Base-by-base conservation (phyloP, 2,888 invertebrate genomes). In the Diogma glabrata region DNA sequence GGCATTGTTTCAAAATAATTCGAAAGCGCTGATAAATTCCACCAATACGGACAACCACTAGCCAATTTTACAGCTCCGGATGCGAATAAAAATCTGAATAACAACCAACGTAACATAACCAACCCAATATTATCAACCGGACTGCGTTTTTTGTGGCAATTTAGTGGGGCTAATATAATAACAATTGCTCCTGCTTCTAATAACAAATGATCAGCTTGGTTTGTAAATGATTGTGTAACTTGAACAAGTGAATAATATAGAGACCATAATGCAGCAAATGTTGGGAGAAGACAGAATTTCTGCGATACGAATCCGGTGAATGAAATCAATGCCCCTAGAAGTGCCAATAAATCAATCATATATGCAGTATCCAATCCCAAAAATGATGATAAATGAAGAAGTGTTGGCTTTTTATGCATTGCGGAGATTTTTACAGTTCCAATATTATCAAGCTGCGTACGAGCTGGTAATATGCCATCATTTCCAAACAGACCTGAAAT, bases 1-100 rank as follows among this genome's bases (percentile, higher is more conserved):
- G 83, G 83, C 72, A 85, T 81, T 1, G 81, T 78, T 67, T 87
- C 81, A 67, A 84, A 87, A 64, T 86, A 81, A 56, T 78, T 73
- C 55, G 72, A 73, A 43, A 82, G 64, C 52, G 80, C 82, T 80
- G 47, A 77, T 33, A 87, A 74, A 56, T 40, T 77, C 86, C 87
- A 87, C 87, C 87, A 87, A 28, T 80, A 74, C 2, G 84, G 82
- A 61, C 84, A 84, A 19, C 77, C 76, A 62, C 81, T 81, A 33
- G 77, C 75, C 33, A 87, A 69, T 65, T 87, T 87, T 1, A 81
- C 77, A 16, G 84, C 72, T 4, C 85, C 86, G 4, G 78, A 78
- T 3, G 82, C 78, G 64, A 87, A 81, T 71, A 85, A 74, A 49
- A 83, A 75, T 45, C 87, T 60, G 53, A 87, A 86, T 5, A 84